phyloP scores from a whole-genome alignment of 2,797 vertebrate species.

The Hyperoplus immaculatus region DNA sequence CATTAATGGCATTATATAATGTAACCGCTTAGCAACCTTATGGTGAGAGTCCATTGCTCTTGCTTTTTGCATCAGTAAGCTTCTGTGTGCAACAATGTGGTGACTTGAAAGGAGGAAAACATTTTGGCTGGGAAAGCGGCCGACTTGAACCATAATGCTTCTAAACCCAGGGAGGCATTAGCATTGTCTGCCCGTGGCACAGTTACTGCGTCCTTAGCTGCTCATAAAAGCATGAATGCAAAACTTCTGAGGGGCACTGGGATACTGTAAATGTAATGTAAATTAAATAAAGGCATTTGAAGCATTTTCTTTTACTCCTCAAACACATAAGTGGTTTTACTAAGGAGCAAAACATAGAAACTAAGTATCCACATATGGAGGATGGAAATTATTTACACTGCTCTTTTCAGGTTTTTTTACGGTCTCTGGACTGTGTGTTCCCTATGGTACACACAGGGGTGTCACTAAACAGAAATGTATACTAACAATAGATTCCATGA shows the following conservation, averaged over 20 bases:
- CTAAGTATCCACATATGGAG: slow-evolving; percentile 4
- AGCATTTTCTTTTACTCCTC: slow-evolving; percentile 24
- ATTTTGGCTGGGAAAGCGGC: slow-evolving; percentile 57
- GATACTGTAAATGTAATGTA: slow-evolving; percentile 37
- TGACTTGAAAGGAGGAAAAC: slow-evolving; percentile 71
- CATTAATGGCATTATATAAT: slow-evolving; percentile 13
- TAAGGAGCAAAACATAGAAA: slow-evolving; percentile 2
- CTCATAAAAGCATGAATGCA: slow-evolving; percentile 68
- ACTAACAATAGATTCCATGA: neutral
- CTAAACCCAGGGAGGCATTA: slow-evolving; percentile 70
- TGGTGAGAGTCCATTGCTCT: slow-evolving; percentile 31
- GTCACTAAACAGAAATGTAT: slow-evolving; percentile 8
- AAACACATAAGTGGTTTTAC: slow-evolving; percentile 37
- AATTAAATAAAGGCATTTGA: slow-evolving; percentile 47
- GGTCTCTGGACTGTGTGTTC: slow-evolving; percentile 3
- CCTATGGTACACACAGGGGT: neutral
- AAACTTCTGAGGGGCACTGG: slow-evolving; percentile 54
- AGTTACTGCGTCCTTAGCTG: slow-evolving; percentile 69
- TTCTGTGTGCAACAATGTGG: slow-evolving; percentile 43
- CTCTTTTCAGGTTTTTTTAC: slow-evolving; percentile 28
- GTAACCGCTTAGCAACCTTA: slow-evolving; percentile 25
- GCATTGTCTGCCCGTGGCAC: slow-evolving; percentile 70
- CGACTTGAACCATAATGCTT: slow-evolving; percentile 68
- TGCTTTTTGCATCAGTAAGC: slow-evolving; percentile 46
- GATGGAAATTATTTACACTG: neutral